Base-by-base conservation (phyloP, 2,888 invertebrate species). In the Diaprepes abbreviatus region DNA sequence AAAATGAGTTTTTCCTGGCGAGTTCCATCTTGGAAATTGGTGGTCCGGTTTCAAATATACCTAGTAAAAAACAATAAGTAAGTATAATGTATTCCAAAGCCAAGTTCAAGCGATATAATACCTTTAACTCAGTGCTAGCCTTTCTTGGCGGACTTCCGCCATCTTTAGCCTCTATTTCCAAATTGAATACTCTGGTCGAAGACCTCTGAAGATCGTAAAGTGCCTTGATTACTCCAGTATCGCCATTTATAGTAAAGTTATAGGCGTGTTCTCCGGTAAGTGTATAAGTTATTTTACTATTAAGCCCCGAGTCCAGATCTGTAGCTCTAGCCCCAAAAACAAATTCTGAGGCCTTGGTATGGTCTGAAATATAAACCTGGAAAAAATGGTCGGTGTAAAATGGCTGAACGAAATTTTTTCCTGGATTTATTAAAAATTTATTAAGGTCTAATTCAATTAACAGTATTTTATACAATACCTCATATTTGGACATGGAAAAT, bases 261-360 rank as follows among this genome's bases (percentile, higher is more conserved):
- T 89, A 86, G n/a, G 91, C 88, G 80, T 95, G 93, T 78, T 91
- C 89, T 0, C 95, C 94, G 70, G 89, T 89, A 4, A 97, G 85
- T 59, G 88, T 89, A 83, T 97, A 97, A 0, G 88, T 84, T 60
- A 97, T 91, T 79, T 90, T 89, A 62, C 94, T 93, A 82, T 97
- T 97, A 0, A 87, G 84, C 0, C 93, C 95, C 64, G 91, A 88
- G 82, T 97, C 97, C 69, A 88, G 88, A 82, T 97, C 97, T 4
- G 88, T 87, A 0, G 97, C 97, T 82, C 91, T 92, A 0, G 94
- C 94, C 6, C 97, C 97, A 81, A 95, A 93, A 19, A 97, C 93
- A 85, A 97, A 97, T 78, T 95, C 90, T 80, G 93, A 94, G 59
- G 89, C 86, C 72, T 88, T 86, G 0, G 93, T 95, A 28, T 91